Base-by-base conservation (phyloP, 2,888 invertebrate genomes). In the Eustalomyia histrio region DNA sequence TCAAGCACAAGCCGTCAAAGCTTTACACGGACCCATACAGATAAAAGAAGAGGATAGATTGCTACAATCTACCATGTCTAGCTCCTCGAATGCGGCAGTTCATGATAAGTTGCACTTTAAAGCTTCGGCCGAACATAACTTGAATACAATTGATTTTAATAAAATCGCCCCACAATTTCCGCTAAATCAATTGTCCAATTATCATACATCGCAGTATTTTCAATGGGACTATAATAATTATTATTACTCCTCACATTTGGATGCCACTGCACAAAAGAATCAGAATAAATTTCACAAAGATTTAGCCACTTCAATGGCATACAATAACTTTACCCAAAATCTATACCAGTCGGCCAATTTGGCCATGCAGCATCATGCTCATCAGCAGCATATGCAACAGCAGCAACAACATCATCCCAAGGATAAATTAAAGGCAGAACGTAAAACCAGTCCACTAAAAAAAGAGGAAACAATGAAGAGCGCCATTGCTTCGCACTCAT, bases 101-200 rank as follows among this genome's bases (percentile, higher is more conserved):
- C 83, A 87, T 2, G 89, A 89, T 18, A 88, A 88, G 57, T 76
- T 86, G 16, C 89, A 85, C 50, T 60, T 85, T 0, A 88, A 88
- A 64, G 75, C 85, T 50, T 57, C 74, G 21, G 85, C 87, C 17
- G 88, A 87, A 2, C 88, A 88, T 80, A 80, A 89, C 0, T 87
- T 89, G 76, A 88, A 84, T 64, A 79, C 90, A 2, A 87, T 88
- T 18, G 93, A 92, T 61, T 85, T 92, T n/a, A 92, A 92, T 83
- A 93, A 93, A 88, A 91, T 92, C 79, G 90, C 93, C 0, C 91
- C 94, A 0, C 94, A 94, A 84, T 94, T 93, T 84, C 89, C 93
- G 1, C 92, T 92, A 89, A 94, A 94, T 89, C 93, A 94, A 84
- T 92, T 94, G 65, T 93, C 94, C 1, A 94, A 94, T 86, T 94